Percentiles rank a stretch among this genome's conserved stretches.
phyloP scores from a whole-genome alignment of 2,797 vertebrate species.

The Sebastolobus altivelis region DNA sequence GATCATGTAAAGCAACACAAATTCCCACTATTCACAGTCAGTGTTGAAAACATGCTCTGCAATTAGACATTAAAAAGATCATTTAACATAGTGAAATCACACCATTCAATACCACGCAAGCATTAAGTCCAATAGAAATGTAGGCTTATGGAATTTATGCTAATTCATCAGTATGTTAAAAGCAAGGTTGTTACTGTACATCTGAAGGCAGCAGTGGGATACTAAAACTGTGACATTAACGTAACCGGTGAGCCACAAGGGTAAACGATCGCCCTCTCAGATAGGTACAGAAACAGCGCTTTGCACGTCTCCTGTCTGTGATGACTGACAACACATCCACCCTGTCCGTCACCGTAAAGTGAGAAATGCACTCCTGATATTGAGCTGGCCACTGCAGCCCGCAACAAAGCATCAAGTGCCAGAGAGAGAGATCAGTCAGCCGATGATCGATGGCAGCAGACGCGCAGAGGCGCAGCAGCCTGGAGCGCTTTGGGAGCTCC shows the following conservation, averaged over 20 bases:
- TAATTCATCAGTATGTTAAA: background rate
- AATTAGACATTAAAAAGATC: background rate
- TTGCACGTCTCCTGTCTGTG: background rate
- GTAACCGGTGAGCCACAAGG: background rate
- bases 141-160: background rate
- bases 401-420: background rate
- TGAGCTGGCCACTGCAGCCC: background rate
- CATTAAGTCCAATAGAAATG: too few species aligned
- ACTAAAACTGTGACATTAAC: background rate
- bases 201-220: background rate
- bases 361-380: background rate
- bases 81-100: background rate
- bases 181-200: background rate
- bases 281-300: background rate
- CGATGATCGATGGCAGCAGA: constrained; percentile 9
- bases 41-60: background rate
- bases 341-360: background rate
- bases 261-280: background rate
- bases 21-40: background rate
- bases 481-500: background rate
- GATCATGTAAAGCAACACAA: background rate
- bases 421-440: background rate
- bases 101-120: background rate
- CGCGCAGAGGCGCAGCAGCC: background rate
- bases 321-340: background rate